Evolutionary conservation across 2,797 vertebrate species (phyloP).

Genomic region (Paedocypris micromegethes): DNA sequence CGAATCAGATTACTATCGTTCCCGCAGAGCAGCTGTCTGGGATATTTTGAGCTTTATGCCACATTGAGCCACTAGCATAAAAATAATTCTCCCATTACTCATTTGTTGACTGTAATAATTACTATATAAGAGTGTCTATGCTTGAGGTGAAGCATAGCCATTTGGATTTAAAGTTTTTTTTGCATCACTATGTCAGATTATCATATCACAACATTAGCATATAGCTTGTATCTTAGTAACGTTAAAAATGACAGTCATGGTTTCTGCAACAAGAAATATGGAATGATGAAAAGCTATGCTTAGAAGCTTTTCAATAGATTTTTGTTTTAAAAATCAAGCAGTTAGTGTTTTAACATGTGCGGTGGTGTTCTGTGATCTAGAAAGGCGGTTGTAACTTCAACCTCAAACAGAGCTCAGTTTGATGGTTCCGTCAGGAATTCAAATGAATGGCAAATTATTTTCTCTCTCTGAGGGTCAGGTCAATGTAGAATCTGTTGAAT

Average conservation of each 20-base stretch:
- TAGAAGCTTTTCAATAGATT: not conserved
- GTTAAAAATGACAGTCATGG: no score
- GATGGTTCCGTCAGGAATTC: not conserved
- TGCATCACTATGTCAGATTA: not conserved
- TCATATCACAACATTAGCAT: no score
- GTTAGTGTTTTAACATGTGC: not conserved
- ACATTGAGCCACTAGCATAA: constrained; percentile 16
- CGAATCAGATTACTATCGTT: constrained; percentile 42
- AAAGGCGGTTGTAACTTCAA: not conserved
- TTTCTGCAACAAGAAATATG: no score
- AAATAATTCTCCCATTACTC: constrained; percentile 14
- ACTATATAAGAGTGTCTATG: constrained; percentile 22
- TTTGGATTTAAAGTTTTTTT: constrained; percentile 4
- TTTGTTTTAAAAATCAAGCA: not conserved
- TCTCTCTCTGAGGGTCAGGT: constrained; percentile 2
- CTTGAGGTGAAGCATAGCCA: not conserved
- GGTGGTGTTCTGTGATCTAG: not conserved
- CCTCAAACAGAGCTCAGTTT: not conserved
- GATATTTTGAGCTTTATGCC: constrained; percentile 22
- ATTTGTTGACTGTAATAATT: constrained; percentile 34
- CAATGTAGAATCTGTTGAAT: not conserved
- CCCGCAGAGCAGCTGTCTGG: constrained; percentile 37
- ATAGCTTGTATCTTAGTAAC: no score
- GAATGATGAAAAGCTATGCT: no score
- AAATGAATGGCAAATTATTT: constrained; percentile 4